These are phyloP conservation scores for Aepyceros melampus DNA, from an alignment of 2,113 vertebrate species.

Conservation along the genomic window DNA sequence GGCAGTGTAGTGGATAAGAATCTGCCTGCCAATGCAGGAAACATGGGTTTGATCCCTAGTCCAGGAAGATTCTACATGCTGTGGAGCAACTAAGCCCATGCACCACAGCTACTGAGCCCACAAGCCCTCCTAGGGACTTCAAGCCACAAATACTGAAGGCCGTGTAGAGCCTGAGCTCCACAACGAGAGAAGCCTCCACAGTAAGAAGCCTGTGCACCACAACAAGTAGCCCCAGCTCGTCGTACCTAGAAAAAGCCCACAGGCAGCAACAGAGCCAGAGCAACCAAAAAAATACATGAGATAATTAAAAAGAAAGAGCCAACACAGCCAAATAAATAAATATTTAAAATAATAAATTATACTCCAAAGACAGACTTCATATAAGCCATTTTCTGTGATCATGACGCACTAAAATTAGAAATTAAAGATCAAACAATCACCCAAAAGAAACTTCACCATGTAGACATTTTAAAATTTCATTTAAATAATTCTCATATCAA, in stretches of 20 bases:
- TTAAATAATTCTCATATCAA: background rate
- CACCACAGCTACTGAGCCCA: background rate
- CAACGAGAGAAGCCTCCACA: background rate
- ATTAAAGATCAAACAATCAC: background rate
- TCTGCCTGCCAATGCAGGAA: background rate
- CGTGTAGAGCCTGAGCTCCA: rapidly evolving
- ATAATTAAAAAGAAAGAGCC: background rate
- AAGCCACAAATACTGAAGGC: background rate
- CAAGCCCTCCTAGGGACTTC: background rate
- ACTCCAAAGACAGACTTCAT: background rate
- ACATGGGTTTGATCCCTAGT: background rate
- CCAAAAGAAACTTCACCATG: background rate
- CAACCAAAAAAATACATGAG: background rate
- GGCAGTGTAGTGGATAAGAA: background rate
- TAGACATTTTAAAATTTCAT: background rate
- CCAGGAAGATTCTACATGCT: background rate
- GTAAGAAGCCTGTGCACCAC: background rate
- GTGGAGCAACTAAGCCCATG: background rate
- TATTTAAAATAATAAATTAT: background rate
- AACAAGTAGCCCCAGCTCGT: background rate
- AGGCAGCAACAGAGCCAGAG: background rate
- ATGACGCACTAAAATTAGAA: background rate
- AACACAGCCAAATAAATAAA: background rate
- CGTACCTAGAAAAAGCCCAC: background rate
- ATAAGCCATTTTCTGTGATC: background rate